Percentiles rank a stretch among this genome's conserved stretches.
Evolutionary conservation across 2,888 invertebrate genomes (phyloP).

Genomic region (Scrobipalpa costella): DNA sequence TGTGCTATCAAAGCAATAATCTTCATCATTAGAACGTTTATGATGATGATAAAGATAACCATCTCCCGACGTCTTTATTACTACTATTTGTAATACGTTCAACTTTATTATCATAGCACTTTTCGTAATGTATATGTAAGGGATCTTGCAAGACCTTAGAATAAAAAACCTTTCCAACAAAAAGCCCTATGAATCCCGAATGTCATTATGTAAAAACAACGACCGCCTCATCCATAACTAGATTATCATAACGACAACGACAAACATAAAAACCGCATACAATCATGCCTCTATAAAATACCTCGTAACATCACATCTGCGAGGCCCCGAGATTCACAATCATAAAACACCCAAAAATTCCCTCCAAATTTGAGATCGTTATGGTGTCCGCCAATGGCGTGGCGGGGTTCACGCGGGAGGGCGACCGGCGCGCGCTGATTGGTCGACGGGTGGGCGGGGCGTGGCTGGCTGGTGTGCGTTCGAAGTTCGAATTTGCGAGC

Average conservation of each 20-base stretch:
- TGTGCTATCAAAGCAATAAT: too few relatives aligned
- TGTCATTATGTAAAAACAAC: constrained; percentile 72
- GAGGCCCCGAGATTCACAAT: constrained; percentile 53
- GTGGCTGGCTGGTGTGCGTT: constrained; percentile 57
- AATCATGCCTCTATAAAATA: constrained; percentile 64
- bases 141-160: constrained; percentile 26
- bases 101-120: not conserved
- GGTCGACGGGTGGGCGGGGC: constrained; percentile 60
- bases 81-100: not conserved
- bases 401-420: constrained; percentile 58
- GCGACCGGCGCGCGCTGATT: constrained; percentile 62
- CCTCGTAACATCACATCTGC: constrained; percentile 52
- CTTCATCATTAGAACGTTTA: too few relatives aligned
- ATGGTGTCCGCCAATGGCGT: constrained; percentile 59
- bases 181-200: constrained; percentile 25
- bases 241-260: constrained; percentile 70
- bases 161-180: constrained; percentile 30
- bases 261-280: constrained; percentile 65
- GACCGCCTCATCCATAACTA: constrained; percentile 63
- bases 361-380: constrained; percentile 73
- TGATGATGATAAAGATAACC: not conserved
- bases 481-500: constrained; percentile 48
- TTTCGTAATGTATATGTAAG: not conserved
- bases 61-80: not conserved
- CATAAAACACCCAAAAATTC: constrained; percentile 76